These are phyloP conservation scores for Dryoscopus gambensis DNA, from an alignment of 2,113 vertebrate species.

Conservation along the genomic window DNA sequence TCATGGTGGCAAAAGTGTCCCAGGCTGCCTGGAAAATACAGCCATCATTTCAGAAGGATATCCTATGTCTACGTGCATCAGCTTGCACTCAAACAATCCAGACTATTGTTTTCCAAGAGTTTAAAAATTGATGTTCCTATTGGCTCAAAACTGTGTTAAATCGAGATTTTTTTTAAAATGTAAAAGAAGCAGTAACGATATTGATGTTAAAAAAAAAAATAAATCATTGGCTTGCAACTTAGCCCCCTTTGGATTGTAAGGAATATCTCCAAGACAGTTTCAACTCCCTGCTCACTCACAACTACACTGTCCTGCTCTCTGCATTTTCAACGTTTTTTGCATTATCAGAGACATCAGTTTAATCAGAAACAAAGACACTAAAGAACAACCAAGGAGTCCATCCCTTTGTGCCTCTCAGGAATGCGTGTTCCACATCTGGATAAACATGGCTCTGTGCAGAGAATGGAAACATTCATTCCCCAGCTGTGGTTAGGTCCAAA, in stretches of 20 bases:
- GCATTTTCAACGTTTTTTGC: neutral
- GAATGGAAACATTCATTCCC: slow-evolving; percentile 12
- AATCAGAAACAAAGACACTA: neutral
- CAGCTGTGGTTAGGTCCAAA: neutral
- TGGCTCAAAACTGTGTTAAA: neutral
- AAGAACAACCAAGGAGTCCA: neutral
- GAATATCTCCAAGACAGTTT: neutral
- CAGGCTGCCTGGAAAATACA: neutral
- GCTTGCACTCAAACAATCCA: neutral
- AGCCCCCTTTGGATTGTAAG: neutral
- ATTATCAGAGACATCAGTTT: neutral
- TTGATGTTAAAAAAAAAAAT: neutral
- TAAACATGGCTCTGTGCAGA: neutral
- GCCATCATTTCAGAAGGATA: neutral
- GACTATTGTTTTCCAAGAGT: neutral
- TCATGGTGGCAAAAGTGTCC: neutral
- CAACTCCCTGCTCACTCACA: neutral
- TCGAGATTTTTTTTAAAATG: neutral
- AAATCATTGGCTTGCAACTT: neutral
- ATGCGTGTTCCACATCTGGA: slow-evolving; percentile 15
- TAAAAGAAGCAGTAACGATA: neutral
- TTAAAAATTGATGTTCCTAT: neutral
- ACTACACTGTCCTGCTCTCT: neutral
- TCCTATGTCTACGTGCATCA: neutral
- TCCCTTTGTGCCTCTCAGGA: slow-evolving; percentile 12